phyloP scores from a whole-genome alignment of 2,113 vertebrate species.

The Zosterops pallidus region DNA sequence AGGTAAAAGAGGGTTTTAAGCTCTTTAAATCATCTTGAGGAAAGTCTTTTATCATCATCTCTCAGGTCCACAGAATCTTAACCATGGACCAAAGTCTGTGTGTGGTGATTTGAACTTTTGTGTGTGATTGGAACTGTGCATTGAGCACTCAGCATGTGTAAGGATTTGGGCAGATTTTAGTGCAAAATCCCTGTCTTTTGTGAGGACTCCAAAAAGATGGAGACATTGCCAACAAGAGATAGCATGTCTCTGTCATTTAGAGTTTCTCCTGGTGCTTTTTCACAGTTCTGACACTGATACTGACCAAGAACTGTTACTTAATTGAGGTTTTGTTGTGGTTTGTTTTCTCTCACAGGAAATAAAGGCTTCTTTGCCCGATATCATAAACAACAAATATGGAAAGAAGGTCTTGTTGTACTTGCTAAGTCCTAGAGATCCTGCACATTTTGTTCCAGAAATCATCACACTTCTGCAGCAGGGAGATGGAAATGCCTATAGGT shows the following conservation, averaged over 20 bases:
- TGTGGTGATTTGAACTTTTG: background rate
- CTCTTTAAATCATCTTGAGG: background rate
- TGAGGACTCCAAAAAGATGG: background rate
- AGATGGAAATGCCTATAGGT: constrained; percentile 90
- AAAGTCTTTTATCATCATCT: background rate
- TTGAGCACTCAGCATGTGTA: background rate
- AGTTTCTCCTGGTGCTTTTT: background rate
- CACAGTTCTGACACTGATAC: background rate
- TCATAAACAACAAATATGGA: constrained; percentile 89
- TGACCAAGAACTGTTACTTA: background rate
- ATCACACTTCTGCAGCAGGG: constrained; percentile 86
- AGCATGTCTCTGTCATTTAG: background rate
- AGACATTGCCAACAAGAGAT: background rate
- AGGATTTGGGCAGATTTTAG: background rate
- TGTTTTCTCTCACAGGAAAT: constrained; percentile 81
- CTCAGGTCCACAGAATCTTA: background rate
- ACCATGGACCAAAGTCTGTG: background rate
- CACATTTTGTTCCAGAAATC: constrained; percentile 89
- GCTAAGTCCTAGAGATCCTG: constrained; percentile 86
- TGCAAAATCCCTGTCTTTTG: background rate
- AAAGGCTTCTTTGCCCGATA: constrained; percentile 76
- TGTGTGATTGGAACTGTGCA: background rate
- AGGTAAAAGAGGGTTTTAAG: background rate
- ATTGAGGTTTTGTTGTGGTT: background rate
- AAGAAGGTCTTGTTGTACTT: constrained; percentile 91